Conservation (phyloP, 1,140 invertebrate species). For the Calliphora vicina region DNA sequence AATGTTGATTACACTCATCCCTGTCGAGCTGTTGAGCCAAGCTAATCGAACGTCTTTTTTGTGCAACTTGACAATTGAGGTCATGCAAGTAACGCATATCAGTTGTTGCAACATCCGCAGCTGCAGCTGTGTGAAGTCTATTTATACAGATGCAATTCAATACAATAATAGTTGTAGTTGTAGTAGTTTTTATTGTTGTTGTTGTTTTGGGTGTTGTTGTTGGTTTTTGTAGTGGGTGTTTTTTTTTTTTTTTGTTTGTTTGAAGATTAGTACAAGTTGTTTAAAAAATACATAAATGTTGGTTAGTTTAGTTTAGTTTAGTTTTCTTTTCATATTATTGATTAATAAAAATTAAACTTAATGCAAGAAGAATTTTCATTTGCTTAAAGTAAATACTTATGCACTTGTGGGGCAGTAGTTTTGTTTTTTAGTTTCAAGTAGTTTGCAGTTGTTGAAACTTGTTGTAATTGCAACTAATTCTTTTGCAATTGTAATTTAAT, state of each 20-base stretch:
- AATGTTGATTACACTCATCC: conserved; percentile 68
- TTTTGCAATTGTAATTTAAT: conserved; percentile 54
- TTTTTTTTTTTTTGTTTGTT: neutral
- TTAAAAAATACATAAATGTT: neutral
- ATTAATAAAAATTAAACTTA: conserved; percentile 15
- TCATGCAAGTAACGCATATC: conserved; percentile 59
- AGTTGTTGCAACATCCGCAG: conserved; percentile 38
- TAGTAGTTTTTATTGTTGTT: conserved; percentile 10
- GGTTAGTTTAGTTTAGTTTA: too few relatives aligned
- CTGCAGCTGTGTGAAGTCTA: conserved; percentile 31
- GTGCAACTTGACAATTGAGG: conserved; percentile 61
- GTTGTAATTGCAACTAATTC: conserved; percentile 4
- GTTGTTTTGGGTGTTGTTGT: neutral
- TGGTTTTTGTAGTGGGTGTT: conserved; percentile 16
- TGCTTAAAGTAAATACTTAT: conserved; percentile 25
- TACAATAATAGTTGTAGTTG: neutral
- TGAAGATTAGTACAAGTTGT: neutral
- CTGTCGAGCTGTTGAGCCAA: conserved; percentile 66
- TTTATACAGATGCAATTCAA: neutral
- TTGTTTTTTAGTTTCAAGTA: neutral
- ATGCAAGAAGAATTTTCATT: neutral
- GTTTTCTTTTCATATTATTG: neutral
- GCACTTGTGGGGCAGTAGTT: neutral
- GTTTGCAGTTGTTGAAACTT: neutral
- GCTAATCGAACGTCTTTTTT: conserved; percentile 57